phyloP scores from a whole-genome alignment of 2,888 invertebrate genomes.

The Omphaloscelis lunosa region DNA sequence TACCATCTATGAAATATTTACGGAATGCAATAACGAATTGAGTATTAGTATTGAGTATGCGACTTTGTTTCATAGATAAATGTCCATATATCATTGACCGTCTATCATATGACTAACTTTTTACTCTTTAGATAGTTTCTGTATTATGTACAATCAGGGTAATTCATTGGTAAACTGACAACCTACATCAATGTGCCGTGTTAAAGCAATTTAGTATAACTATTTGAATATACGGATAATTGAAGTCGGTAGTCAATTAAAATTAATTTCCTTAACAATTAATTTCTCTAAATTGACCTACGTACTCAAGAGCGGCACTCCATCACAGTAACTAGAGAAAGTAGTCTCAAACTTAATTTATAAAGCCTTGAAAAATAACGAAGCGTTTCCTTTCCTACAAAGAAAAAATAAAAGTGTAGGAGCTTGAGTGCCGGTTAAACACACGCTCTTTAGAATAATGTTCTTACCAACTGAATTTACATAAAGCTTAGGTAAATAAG shows the following conservation, averaged over 20 bases:
- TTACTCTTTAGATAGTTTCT: not conserved
- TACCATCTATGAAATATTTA: too few species aligned
- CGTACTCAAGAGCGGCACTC: not conserved
- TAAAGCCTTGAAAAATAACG: slow-evolving; percentile 42
- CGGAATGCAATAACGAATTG: too few species aligned
- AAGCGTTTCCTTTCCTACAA: slow-evolving; percentile 45
- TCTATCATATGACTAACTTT: too few species aligned
- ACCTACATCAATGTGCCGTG: too few species aligned
- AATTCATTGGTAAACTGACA: not conserved
- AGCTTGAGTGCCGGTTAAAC: slow-evolving; percentile 40
- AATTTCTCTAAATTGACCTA: too few species aligned
- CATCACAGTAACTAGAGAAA: not conserved
- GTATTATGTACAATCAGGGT: not conserved
- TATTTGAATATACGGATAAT: not conserved
- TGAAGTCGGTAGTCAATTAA: too few species aligned
- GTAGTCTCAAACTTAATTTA: slow-evolving; percentile 21
- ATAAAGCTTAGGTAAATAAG: slow-evolving; percentile 60
- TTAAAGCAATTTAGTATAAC: not conserved
- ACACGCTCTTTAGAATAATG: slow-evolving; percentile 55
- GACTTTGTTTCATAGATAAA: not conserved
- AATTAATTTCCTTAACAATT: not conserved
- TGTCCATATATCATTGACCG: too few species aligned
- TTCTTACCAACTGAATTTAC: slow-evolving; percentile 59
- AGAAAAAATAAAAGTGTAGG: slow-evolving; percentile 49
- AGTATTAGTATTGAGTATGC: too few species aligned